A percentile compares a stretch with the other conserved stretches of the same genome.
Conservation (phyloP, 2,888 invertebrate genomes). For the Sepioteuthis lessoniana region DNA sequence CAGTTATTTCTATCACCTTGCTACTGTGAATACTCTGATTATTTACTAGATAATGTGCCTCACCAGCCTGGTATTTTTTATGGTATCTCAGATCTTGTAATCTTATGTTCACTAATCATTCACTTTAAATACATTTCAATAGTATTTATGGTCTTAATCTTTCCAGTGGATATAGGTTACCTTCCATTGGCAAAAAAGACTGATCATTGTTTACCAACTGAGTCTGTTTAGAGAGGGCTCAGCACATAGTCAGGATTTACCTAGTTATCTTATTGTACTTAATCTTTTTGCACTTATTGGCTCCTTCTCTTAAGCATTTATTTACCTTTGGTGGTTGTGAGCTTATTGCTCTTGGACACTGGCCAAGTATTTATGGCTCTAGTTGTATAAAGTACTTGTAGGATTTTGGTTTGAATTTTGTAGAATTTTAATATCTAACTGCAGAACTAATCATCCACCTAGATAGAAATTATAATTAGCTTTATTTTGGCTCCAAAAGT, state of each 20-base stretch:
- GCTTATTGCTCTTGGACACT: neutral
- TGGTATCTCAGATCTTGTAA: no score
- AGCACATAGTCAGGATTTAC: neutral
- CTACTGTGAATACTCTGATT: no score
- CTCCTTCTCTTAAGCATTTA: neutral
- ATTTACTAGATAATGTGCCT: no score
- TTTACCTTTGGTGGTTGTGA: neutral
- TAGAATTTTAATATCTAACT: neutral
- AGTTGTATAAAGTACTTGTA: neutral
- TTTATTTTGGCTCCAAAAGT: no score
- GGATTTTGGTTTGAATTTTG: neutral
- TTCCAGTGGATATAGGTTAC: neutral
- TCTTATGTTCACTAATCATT: neutral
- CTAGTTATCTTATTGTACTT: neutral
- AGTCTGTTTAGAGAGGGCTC: neutral
- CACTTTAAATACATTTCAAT: neutral
- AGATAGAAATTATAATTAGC: no score
- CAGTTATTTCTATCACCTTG: no score
- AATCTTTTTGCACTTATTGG: neutral
- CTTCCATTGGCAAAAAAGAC: neutral
- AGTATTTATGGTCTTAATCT: neutral
- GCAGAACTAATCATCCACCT: neutral
- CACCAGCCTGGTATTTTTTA: no score
- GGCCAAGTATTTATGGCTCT: neutral
- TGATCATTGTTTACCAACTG: neutral